These are phyloP conservation scores for Liopterus haemorrhoidalis DNA, from an alignment of 2,888 invertebrate genomes.

Conservation along the genomic window DNA sequence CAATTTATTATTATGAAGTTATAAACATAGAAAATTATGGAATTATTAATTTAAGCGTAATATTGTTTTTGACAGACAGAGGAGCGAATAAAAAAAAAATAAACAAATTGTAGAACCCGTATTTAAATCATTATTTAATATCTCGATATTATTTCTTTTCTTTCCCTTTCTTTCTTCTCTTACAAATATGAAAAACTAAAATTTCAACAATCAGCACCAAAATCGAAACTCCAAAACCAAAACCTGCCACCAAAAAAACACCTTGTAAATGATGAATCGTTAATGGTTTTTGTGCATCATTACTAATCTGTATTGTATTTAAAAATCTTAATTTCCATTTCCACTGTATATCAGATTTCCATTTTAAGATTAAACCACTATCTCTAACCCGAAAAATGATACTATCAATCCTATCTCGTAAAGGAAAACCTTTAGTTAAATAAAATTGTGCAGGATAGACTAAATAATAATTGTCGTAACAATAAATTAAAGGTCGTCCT, in stretches of 20 bases:
- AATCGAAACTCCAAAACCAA: conserved; percentile 10
- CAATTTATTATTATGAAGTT: too few relatives aligned
- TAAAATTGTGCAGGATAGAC: conserved; percentile 39
- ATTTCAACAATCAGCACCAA: conserved; percentile 15
- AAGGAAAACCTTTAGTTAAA: conserved; percentile 40
- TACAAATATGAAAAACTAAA: too few relatives aligned
- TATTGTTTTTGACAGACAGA: too few relatives aligned
- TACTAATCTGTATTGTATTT: background rate
- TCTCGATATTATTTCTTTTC: too few relatives aligned
- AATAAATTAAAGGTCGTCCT: conserved; percentile 8
- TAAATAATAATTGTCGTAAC: conserved; percentile 38
- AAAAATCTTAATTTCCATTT: conserved; percentile 1
- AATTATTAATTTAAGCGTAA: too few relatives aligned
- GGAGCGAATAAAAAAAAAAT: too few relatives aligned
- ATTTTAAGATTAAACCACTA: conserved; percentile 35
- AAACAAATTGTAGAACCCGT: too few relatives aligned
- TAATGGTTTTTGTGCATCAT: conserved; percentile 11
- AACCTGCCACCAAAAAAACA: conserved; percentile 13
- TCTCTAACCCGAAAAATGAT: conserved; percentile 35
- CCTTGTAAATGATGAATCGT: conserved; percentile 15
- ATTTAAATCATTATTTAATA: too few relatives aligned
- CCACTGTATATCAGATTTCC: conserved; percentile 29
- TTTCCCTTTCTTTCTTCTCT: background rate
- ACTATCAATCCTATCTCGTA: conserved; percentile 34
- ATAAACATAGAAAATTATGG: too few relatives aligned